Evolutionary conservation across 2,888 invertebrate species (phyloP), one percentile per base, ranked within the genome.

Genomic region (Melinopterus prodromus): DNA sequence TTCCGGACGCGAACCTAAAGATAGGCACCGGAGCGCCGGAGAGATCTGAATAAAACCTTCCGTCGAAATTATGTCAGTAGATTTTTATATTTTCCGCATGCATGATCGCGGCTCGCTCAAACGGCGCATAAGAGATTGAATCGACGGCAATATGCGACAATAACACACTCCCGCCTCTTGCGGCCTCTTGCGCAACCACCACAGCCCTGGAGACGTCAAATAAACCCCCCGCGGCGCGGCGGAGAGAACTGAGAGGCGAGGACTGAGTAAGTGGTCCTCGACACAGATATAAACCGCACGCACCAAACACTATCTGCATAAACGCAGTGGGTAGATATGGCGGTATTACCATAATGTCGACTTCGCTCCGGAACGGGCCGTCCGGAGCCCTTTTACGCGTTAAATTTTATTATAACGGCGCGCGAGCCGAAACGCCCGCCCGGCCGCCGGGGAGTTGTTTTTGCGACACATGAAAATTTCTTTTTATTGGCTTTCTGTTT

Each of bases 1-100:
- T 53, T 53, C 53, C 9, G 7, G 53, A 53, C 53, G 7, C 12
- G 53, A 53, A 53, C 9, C 53, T 53, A 53, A 53, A 53, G 53
- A 53, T 53, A 53, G 53, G 53, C 53, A 53, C 3, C 12, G 12
- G 2, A 9, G 53, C 53, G 53, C 12, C 53, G 53, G 53, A 53
- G 53, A 53, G 53, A 53, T 53, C 53, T 12, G 53, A 53, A 53
- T 53, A 53, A 53, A 53, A 53, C 53, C 53, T 53, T 12, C 53
- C 7, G 53, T 53, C 53, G 53, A 53, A 53, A 53, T 53, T 53
- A 53, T 53, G 53, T 53, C 53, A 53, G 2, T 53, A 53, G 53
- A 53, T 53, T 53, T 53, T 53, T 53, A 53, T 53, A 53, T 53
- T 53, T 53, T 53, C 53, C 53, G 53, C 53, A 53, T 53, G 53